phyloP scores from a whole-genome alignment of 64 coral and sea anemone genomes.

The Porites lutea region DNA sequence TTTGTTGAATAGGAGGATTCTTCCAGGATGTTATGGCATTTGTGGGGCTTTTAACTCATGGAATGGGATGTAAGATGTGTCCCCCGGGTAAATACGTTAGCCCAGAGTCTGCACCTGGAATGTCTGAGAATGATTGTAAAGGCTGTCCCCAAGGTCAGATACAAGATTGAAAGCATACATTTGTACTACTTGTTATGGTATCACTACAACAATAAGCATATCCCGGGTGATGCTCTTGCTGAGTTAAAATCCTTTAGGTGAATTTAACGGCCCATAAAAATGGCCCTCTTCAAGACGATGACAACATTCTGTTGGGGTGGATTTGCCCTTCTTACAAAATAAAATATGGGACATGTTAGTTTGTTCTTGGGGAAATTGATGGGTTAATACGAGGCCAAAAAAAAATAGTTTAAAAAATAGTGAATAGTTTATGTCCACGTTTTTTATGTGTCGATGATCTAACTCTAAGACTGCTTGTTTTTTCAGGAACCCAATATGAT shows the following conservation, averaged over 20 bases:
- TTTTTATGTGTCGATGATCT: neutral
- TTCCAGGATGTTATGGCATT: constrained; percentile 35
- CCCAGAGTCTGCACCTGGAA: constrained; percentile 26
- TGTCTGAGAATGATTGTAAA: constrained; percentile 12
- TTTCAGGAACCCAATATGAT: constrained; percentile 12
- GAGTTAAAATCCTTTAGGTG: neutral
- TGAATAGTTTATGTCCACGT: neutral
- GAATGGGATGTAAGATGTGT: constrained; percentile 25
- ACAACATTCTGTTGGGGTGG: too few relatives aligned
- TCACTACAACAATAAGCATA: too few relatives aligned
- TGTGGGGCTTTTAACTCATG: neutral
- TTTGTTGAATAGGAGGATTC: constrained; percentile 35
- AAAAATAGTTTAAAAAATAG: neutral
- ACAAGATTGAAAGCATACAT: neutral
- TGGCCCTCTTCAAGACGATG: too few relatives aligned
- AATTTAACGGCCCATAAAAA: neutral
- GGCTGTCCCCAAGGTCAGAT: constrained; percentile 43
- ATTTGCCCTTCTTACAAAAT: too few relatives aligned
- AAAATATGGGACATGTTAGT: too few relatives aligned
- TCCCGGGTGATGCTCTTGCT: too few relatives aligned
- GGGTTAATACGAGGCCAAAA: too few relatives aligned
- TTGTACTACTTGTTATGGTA: neutral
- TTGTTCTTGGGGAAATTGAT: too few relatives aligned
- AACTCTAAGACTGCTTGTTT: neutral
- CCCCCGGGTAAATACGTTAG: constrained; percentile 30